phyloP scores from a whole-genome alignment of 1,140 invertebrate genomes.

The Lucilia sericata region DNA sequence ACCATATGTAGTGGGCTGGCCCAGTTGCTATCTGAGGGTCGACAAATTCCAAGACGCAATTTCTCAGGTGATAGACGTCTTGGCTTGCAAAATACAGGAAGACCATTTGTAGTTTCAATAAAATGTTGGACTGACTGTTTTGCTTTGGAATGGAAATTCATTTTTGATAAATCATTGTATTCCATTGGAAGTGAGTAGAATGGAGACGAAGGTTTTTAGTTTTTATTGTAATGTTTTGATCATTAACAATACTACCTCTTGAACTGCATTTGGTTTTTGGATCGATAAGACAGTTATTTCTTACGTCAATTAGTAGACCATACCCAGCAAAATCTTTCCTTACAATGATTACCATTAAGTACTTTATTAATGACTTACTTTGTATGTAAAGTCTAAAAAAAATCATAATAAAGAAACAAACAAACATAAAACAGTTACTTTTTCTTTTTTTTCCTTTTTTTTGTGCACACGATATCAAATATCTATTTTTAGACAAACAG shows the following conservation, averaged over 20 bases:
- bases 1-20: too few species aligned
- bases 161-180: neutral
- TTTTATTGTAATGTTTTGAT: neutral
- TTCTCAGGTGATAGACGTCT: conserved; percentile 14
- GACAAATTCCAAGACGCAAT: neutral
- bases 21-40: too few species aligned
- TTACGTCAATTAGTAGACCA: neutral
- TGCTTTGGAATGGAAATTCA: neutral
- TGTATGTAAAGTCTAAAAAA: too few species aligned
- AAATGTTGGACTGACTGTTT: neutral
- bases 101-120: neutral
- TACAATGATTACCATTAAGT: too few species aligned
- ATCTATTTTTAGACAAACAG: too few species aligned
- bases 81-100: neutral
- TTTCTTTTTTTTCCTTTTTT: too few species aligned
- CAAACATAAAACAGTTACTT: too few species aligned
- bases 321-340: too few species aligned
- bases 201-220: neutral
- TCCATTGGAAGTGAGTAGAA: neutral
- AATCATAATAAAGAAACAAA: too few species aligned
- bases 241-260: neutral
- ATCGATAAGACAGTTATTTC: neutral
- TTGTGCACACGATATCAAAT: too few species aligned
- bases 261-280: neutral
- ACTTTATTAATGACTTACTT: too few species aligned